A percentile compares a stretch with the other conserved stretches of the same genome.
phyloP scores from a whole-genome alignment of 2,888 invertebrate genomes.

The Sylvicola cinctus region DNA sequence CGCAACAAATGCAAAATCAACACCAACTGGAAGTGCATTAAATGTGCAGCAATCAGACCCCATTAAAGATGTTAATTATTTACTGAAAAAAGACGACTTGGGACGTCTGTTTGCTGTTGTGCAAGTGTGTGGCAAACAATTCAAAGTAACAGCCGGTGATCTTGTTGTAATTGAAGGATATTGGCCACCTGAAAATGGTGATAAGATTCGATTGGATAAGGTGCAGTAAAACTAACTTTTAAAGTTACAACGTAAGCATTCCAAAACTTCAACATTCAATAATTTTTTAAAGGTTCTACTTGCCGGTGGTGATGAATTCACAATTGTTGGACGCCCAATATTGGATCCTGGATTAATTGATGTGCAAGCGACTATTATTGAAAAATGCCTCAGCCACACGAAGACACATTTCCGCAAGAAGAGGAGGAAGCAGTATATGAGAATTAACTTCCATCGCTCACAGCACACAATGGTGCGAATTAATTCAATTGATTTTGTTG shows the following conservation, averaged over 20 bases:
- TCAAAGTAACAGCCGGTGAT: slow-evolving; percentile 70
- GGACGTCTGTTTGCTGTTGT: slow-evolving; percentile 51
- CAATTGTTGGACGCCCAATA: slow-evolving; percentile 59
- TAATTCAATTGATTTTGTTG: slow-evolving; percentile 42
- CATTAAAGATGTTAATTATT: slow-evolving; percentile 16
- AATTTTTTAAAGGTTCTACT: slow-evolving; percentile 32
- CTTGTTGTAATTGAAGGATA: slow-evolving; percentile 60
- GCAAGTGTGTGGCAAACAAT: slow-evolving; percentile 63
- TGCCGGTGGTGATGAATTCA: slow-evolving; percentile 60
- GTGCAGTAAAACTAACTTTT: too few relatives aligned
- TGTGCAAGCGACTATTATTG: slow-evolving; percentile 63
- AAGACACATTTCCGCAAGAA: slow-evolving; percentile 57
- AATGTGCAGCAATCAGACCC: slow-evolving; percentile 6
- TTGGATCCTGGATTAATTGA: slow-evolving; percentile 50
- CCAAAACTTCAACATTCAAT: background rate
- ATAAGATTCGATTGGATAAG: slow-evolving; percentile 62
- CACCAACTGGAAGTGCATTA: too few relatives aligned
- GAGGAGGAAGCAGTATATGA: slow-evolving; percentile 54
- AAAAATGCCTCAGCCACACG: slow-evolving; percentile 63
- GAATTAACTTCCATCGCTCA: slow-evolving; percentile 47
- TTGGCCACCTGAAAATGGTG: slow-evolving; percentile 67
- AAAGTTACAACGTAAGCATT: too few relatives aligned
- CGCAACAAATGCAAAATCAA: too few relatives aligned
- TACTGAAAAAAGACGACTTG: slow-evolving; percentile 12
- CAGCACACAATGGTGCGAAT: slow-evolving; percentile 58